Base-by-base conservation (phyloP, 92 coral and sea anemone genomes). In the Umimayanthus chanpuru region DNA sequence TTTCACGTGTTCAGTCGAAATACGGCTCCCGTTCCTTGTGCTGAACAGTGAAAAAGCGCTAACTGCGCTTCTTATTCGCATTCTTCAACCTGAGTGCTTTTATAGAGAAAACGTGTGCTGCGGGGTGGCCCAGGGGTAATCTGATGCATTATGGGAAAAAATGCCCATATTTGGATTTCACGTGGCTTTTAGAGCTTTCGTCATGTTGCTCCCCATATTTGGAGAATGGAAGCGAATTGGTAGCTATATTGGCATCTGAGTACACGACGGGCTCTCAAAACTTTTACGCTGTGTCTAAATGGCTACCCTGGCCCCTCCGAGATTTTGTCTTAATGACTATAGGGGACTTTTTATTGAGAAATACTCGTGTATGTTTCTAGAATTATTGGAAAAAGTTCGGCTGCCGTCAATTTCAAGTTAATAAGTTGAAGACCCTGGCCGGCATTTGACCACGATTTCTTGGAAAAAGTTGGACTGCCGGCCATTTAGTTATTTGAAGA, bases 11-110 rank as follows among this genome's bases (percentile, higher is more conserved):
- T 68, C 87, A 70, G 78, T 47, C 78, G 87, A 83, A 83, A 78
- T 70, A 83, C 77, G 78, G 87, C 44, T 83, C 87, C 78, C 87
- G 77, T 70, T 83, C 64, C 78, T 83, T 83, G 61, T 15, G 81
- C 87, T 68, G 87, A 70, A 70, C 77, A 70, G 87, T 67, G 87
- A 83, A 83, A 83, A 83, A 83, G 87, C 87, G 78, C 87, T 82
- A 10, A 39, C 77, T 36, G 72, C 86, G 86, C 86, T 82, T 82
- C 77, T 82, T 83, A 47, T 83, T 44, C 77, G 28, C 5, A 26
- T 20, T 25, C 16, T 38, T 25, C 25, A 83, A 83, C 67, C 87
- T 76, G 77, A 68, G 65, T 32, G 77, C 78, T 83, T 83, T 83
- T 83, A 83, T 83, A 83, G 87, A 83, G 30, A 49, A 41, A 83